Evolutionary conservation across 2,797 vertebrate genomes (phyloP).

Genomic region (Orestias chungarensis): DNA sequence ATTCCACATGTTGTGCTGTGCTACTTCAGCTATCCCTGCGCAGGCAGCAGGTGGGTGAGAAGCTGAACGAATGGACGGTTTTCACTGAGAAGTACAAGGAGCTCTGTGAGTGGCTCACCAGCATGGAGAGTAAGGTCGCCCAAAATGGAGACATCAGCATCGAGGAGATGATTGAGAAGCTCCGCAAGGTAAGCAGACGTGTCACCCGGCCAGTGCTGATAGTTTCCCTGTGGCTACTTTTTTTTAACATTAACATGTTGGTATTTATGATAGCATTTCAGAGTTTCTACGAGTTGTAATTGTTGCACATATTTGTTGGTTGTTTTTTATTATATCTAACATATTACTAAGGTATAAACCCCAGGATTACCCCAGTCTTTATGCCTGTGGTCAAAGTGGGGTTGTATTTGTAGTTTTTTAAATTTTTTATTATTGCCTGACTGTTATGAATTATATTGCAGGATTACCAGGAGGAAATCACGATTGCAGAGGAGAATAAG

Average conservation of each 20-base stretch:
- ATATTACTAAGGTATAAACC: neutral
- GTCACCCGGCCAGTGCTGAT: neutral
- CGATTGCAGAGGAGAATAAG: constrained; percentile 88
- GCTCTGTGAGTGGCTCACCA: constrained; percentile 96
- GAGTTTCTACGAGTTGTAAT: neutral
- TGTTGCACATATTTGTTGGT: neutral
- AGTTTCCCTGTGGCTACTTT: neutral
- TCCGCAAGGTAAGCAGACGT: constrained; percentile 86
- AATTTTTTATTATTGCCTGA: neutral
- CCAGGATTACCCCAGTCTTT: neutral
- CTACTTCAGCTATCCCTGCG: constrained; percentile 86
- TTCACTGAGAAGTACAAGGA: constrained; percentile 97
- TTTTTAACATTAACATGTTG: too few relatives aligned
- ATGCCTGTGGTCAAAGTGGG: neutral
- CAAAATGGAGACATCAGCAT: constrained; percentile 97
- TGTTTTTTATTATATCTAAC: neutral
- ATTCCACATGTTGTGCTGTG: neutral
- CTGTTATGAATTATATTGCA: constrained; percentile 50
- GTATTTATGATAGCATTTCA: neutral
- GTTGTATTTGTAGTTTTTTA: neutral
- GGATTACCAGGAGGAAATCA: constrained; percentile 98
- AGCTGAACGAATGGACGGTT: constrained; percentile 93
- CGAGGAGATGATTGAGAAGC: constrained; percentile 99
- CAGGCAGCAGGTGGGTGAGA: constrained; percentile 89
- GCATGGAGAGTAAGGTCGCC: constrained; percentile 98